Evolutionary conservation across 1,140 invertebrate species (phyloP), one percentile per base, ranked within the genome.

Genomic region (Drosophila pallidifrons): DNA sequence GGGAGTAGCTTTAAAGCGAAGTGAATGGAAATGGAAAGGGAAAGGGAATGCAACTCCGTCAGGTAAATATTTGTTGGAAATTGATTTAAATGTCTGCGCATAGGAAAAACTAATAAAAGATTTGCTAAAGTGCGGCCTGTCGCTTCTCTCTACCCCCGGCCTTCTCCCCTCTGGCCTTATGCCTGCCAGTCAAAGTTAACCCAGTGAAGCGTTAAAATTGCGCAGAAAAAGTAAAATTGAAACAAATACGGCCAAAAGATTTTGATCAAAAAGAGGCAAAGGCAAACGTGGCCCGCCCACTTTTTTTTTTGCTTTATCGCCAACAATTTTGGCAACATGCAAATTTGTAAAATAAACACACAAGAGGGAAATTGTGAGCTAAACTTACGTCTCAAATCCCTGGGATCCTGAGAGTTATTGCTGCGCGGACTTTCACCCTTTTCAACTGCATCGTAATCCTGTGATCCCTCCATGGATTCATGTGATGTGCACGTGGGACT

Each of bases 351-450:
- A 87, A 72, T 77, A 80, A 85, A 80, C 61, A 52, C 7, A 45
- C 5, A 13, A 6, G 41, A 20, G 35, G 49, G 32, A 15, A 15
- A 16, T 41, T 20, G 20, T 25, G 78, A 77, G 75, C 65, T 73
- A 58, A 76, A 92, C 91, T 92, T 92, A 92, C 92, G 91, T 80
- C 92, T 91, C 77, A 92, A 92, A 89, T 92, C 92, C 81, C 91
- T 89, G 75, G 91, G 91, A 92, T 92, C 92, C 85, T 89, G 85
- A 65, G 92, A 92, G 65, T 92, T 87, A 89, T 92, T 92, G 75
- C 91, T 92, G 81, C 91, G 89, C 66, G 91, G 91, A 87, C 91
- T 92, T 91, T 92, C 91, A 92, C 91, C 91, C 91, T 92, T 92
- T 86, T 92, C 91, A 88, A 88, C 85, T 73, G 77, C 91, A 67